Conservation (phyloP, 2,797 vertebrate species). For the Gymnoscopelus braueri region DNA sequence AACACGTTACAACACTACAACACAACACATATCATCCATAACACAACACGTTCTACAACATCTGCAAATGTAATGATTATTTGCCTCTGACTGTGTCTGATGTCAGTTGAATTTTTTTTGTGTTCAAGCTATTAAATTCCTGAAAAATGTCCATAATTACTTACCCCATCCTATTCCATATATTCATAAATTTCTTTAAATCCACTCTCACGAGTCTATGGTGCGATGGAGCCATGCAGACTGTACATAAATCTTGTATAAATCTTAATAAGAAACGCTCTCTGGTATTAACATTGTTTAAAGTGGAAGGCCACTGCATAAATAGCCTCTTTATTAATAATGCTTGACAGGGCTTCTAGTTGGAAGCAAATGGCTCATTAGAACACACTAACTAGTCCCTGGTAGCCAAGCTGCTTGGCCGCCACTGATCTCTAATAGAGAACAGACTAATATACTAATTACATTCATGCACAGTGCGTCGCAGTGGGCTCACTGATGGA, state of each 20-base stretch:
- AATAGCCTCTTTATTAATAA: conserved; percentile 79
- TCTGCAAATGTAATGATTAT: neutral
- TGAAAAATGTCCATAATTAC: neutral
- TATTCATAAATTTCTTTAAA: neutral
- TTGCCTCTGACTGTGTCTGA: neutral
- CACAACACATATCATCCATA: conserved; percentile 8
- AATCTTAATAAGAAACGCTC: conserved; percentile 56
- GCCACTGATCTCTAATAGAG: conserved; percentile 74
- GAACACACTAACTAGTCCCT: conserved; percentile 76
- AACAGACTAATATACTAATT: conserved; percentile 76
- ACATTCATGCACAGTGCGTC: conserved; percentile 69
- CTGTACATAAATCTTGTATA: conserved; percentile 32
- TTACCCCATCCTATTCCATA: neutral
- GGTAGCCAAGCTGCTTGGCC: conserved; percentile 68
- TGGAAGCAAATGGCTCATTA: conserved; percentile 77
- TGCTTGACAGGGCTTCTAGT: conserved; percentile 73
- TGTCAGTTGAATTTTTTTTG: neutral
- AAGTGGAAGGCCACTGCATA: conserved; percentile 60
- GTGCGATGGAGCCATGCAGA: neutral
- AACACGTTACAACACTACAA: neutral
- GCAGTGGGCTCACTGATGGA: conserved; percentile 56
- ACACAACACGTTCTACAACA: neutral
- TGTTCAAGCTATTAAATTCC: conserved; percentile 19
- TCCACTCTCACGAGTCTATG: neutral
- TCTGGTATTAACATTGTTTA: conserved; percentile 58